Base-by-base conservation (phyloP, 1,140 invertebrate species). In the Atopsyche davidsoni region DNA sequence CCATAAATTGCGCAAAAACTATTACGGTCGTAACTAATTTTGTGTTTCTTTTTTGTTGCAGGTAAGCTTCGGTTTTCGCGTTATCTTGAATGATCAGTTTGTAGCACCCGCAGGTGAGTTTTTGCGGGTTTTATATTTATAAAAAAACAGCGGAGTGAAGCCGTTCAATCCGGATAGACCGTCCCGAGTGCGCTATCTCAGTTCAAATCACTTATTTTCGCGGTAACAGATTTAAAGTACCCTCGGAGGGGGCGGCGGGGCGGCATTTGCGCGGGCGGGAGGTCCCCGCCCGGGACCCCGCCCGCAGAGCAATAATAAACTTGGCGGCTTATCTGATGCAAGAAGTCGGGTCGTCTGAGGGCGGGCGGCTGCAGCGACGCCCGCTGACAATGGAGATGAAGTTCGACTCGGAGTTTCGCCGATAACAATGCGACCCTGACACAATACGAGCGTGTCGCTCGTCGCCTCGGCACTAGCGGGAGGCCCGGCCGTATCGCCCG, bases 371-470 rank as follows among this genome's bases (percentile, higher is more conserved):
- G 28, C n/a, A 51, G 35, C 41, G 45, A 24, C 23, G 41, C 31
- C 16, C 25, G 40, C 42, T 21, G 28, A 48, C 46, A 48, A 48
- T 25, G 46, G 46, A 40, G 45, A 32, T 25, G 14, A 24, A 16
- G 45, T 18, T n/a, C 34, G 32, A 13, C 32, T 4, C 3, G 32
- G 32, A 3, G 32, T 13, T 16, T 38, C 22, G 13, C n/a, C 40
- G 54, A 51, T 56, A 56, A 56, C 54, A 56, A 56, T 47, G 49
- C 44, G 25, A 28, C 48, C 49, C 49, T 51, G 54, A 56, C 25
- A 42, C 45, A 46, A 46, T 41, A 28, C 51, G 44, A 41, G 25
- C 41, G 50, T 46, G 51, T 46, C 44, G 39, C 48, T 51, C 45
- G 39, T 47, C 35, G n/a, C n/a, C 32, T 34, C 32, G n/a, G 32